Base-by-base conservation (phyloP, 2,888 invertebrate genomes). In the Helicoverpa assulta region DNA sequence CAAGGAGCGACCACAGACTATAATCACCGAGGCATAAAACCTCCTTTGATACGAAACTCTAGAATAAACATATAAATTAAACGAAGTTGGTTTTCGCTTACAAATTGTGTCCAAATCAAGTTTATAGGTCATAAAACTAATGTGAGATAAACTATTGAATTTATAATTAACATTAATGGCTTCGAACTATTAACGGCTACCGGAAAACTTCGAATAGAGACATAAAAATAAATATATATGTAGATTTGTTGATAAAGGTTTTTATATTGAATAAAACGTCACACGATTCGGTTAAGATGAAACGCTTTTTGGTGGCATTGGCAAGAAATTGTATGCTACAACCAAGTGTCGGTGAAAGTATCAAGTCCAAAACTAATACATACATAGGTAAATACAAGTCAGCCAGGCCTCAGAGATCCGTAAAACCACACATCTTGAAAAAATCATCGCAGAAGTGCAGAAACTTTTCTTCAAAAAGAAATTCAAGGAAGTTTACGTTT, bases 211-310 rank as follows among this genome's bases (percentile, higher is more conserved):
- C 90, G 92, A 91, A 95, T 95, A 92, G 91, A 95, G 95, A 95
- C 95, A 94, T 95, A 91, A 95, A 94, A 95, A 94, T 95, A 94
- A 94, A 94, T 94, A 95, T 91, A 93, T 93, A 78, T 92, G 94
- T 94, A 92, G 94, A 95, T 94, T 90, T 73, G 81, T 80, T 81
- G 94, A 94, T 94, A 92, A 92, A 88, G 73, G 86, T 91, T 92
- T 92, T 93, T 92, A 93, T 92, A 88, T 88, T 88, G 90, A 89
- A 92, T 93, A 91, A 92, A 91, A 85, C 86, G 91, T 87, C 87
- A 85, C 87, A 85, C 85, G 86, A 85, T 82, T 79, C 67, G 58
- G 72, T 92, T 92, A 92, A 93, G 93, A 85, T 76, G 88, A 86
- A 82, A 88, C 51, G 40, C 68, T 78, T 60, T 63, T 52, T 63